phyloP scores from a whole-genome alignment of 2,888 invertebrate genomes.

The Imbricaverruca yamaguchii region DNA sequence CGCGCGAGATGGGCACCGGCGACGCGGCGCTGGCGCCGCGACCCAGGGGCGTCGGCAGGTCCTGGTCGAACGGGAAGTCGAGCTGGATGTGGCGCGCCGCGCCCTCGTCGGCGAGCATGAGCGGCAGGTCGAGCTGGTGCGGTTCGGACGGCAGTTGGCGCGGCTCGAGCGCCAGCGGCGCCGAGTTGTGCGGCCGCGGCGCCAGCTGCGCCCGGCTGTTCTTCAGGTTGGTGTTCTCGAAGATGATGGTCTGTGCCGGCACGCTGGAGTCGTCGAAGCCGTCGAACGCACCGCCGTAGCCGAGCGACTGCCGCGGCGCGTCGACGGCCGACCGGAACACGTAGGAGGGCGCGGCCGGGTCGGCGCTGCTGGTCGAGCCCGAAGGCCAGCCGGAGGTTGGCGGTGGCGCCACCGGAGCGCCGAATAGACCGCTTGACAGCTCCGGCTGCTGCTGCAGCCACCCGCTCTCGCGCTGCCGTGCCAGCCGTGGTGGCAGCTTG shows the following conservation, averaged over 20 bases:
- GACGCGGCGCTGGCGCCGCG: constrained; percentile 23
- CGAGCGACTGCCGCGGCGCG: constrained; percentile 39
- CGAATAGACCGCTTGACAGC: constrained; percentile 56
- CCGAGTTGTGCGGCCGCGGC: not conserved
- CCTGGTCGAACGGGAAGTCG: constrained; percentile 79
- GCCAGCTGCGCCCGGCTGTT: not conserved
- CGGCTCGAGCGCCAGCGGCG: not conserved
- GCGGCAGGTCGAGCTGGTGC: constrained; percentile 33
- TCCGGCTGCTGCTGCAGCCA: constrained; percentile 12
- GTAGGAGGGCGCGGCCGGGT: constrained; percentile 27
- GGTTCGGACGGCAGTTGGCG: not conserved
- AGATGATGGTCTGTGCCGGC: constrained; percentile 54
- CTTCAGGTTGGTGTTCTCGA: constrained; percentile 77
- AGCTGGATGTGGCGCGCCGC: constrained; percentile 81
- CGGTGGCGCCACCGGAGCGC: constrained; percentile 52
- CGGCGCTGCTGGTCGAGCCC: constrained; percentile 1
- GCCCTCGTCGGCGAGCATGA: constrained; percentile 43
- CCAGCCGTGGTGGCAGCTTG: constrained; percentile 67
- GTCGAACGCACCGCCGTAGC: not conserved
- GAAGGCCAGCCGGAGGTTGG: constrained; percentile 67
- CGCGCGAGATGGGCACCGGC: constrained; percentile 30
- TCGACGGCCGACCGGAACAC: constrained; percentile 36
- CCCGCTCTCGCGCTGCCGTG: constrained; percentile 56
- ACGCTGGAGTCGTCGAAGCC: constrained; percentile 56
- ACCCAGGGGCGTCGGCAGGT: constrained; percentile 41